Conservation (phyloP, 2,888 invertebrate genomes). For the Cheiracanthium punctorium region DNA sequence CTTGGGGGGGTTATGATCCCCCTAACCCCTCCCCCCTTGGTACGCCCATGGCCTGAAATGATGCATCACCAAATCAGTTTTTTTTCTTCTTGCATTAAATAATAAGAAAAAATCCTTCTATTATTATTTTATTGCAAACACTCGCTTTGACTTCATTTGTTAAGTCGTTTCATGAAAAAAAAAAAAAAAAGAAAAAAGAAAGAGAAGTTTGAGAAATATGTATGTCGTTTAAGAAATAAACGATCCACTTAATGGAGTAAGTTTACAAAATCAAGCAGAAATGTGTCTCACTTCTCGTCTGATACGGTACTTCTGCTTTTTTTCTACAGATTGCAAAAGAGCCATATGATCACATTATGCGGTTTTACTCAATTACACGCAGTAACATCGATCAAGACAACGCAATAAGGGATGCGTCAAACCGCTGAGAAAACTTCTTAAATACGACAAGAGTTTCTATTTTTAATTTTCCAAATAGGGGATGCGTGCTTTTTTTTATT, state of each 20-base stretch:
- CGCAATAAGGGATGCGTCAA: conserved; percentile 24
- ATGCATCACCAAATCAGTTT: no score
- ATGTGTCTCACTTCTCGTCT: conserved; percentile 60
- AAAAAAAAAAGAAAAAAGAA: no score
- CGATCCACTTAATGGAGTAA: conserved; percentile 19
- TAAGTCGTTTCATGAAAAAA: no score
- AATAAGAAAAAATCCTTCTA: no score
- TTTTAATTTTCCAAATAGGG: neutral
- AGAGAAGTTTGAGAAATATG: neutral
- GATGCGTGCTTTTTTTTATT: no score
- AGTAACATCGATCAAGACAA: conserved; percentile 43
- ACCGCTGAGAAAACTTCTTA: conserved; percentile 12
- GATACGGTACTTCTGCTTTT: conserved; percentile 49
- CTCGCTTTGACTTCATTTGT: no score
- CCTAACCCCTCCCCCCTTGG: no score
- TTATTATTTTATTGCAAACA: no score
- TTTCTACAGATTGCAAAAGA: conserved; percentile 62
- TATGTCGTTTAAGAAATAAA: conserved; percentile 7
- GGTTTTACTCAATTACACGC: conserved; percentile 65
- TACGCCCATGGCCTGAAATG: no score
- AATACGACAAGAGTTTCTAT: neutral
- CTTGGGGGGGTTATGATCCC: no score
- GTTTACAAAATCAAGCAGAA: conserved; percentile 57
- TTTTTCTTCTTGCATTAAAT: no score
- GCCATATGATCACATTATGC: conserved; percentile 64